Percentiles rank a stretch among this genome's conserved stretches.
These are phyloP conservation scores for Hipposideros armiger DNA, from an alignment of 2,113 vertebrate species.

Conservation along the genomic window DNA sequence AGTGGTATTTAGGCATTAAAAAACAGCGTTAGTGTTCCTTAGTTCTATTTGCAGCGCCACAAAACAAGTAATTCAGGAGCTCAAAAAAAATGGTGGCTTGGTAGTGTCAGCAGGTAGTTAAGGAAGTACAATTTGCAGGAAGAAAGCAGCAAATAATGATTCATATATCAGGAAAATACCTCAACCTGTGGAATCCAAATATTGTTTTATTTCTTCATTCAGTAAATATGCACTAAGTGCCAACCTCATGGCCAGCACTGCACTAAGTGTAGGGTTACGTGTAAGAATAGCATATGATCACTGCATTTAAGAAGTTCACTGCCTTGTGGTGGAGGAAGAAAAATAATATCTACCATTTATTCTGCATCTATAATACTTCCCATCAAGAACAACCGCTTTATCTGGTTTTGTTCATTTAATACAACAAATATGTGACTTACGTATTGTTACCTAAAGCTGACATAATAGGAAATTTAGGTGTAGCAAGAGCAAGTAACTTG, in stretches of 20 bases:
- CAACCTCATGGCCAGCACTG: background rate
- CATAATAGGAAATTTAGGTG: background rate
- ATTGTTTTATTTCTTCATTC: constrained; percentile 31
- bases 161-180: background rate
- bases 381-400: background rate
- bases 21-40: background rate
- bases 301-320: background rate
- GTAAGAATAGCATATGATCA: background rate
- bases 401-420: background rate
- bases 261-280: background rate
- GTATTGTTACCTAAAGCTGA: background rate
- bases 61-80: background rate
- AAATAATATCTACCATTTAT: background rate
- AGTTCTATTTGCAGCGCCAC: background rate
- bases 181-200: background rate
- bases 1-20: background rate
- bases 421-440: background rate
- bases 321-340: background rate
- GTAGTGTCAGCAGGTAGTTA: background rate
- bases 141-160: constrained; percentile 24
- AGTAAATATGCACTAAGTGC: background rate
- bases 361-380: background rate
- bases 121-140: background rate
- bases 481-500: background rate
- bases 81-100: background rate